phyloP scores from a whole-genome alignment of 2,797 vertebrate genomes.

The Pseudochirops cupreus region DNA sequence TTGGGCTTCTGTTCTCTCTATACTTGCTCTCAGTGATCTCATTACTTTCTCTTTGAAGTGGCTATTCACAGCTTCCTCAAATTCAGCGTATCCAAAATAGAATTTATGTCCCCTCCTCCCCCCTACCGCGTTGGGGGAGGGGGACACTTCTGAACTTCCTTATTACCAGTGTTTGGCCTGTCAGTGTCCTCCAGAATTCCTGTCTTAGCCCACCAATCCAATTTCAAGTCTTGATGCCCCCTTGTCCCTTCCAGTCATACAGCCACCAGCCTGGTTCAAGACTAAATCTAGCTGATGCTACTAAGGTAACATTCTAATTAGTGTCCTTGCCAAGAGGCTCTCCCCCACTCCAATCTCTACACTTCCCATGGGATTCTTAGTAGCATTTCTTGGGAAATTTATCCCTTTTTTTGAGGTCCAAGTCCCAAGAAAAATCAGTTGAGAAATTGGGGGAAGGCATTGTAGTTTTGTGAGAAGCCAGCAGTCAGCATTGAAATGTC shows the following conservation, averaged over 20 bases:
- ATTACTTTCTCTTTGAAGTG: background rate
- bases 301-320: no score
- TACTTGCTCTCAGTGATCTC: background rate
- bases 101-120: background rate
- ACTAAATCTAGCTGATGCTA: no score
- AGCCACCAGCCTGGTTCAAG: no score
- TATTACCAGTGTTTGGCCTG: no score
- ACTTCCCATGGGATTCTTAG: background rate
- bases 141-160: no score
- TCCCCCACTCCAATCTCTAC: background rate
- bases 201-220: no score
- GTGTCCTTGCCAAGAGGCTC: background rate
- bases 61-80: background rate
- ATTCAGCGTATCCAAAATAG: background rate
- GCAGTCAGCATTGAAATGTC: background rate
- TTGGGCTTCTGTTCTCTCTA: background rate
- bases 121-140: no score
- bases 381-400: background rate
- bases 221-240: no score
- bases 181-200: background rate
- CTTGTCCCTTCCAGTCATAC: no score
- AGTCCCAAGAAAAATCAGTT: background rate
- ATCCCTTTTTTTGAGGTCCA: background rate
- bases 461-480: background rate
- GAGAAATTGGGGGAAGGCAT: background rate